A percentile compares a stretch with the other conserved stretches of the same genome.
Conservation (phyloP, 2,113 vertebrate genomes). For the Erythrocercus mccallii region DNA sequence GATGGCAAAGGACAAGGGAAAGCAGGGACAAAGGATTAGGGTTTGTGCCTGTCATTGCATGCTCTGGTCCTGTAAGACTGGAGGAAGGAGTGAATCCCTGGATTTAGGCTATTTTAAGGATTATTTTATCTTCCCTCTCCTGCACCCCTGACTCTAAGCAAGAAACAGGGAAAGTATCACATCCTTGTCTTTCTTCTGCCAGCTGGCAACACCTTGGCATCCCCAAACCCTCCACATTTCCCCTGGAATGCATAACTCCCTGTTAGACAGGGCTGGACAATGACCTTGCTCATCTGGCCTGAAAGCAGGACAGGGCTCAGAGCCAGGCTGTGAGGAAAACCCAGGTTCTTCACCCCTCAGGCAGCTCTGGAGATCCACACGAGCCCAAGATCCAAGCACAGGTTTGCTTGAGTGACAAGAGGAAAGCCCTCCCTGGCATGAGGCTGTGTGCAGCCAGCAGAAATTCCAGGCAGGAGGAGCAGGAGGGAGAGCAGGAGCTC, state of each 20-base stretch:
- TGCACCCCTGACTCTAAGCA: not conserved
- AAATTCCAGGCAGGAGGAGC: not conserved
- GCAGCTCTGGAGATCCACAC: not conserved
- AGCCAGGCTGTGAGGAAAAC: not conserved
- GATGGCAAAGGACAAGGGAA: not conserved
- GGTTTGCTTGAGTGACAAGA: not conserved
- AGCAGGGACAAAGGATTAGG: not conserved
- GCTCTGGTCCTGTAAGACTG: not conserved
- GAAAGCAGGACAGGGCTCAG: not conserved
- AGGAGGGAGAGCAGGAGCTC: not conserved
- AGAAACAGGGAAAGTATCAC: not conserved
- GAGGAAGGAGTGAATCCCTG: not conserved
- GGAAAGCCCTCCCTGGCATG: fast-evolving
- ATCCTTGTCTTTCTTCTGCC: not conserved
- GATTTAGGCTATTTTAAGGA: not conserved
- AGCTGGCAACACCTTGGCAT: not conserved
- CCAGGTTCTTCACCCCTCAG: not conserved
- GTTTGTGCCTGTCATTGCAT: not conserved
- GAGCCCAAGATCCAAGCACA: not conserved
- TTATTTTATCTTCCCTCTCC: not conserved
- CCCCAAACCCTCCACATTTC: not conserved
- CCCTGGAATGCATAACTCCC: not conserved
- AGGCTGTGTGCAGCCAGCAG: not conserved
- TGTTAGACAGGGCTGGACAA: not conserved
- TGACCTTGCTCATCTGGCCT: fast-evolving